These are phyloP conservation scores for Steatocranus sp. DNA, from an alignment of 2,797 vertebrate species.

Conservation along the genomic window DNA sequence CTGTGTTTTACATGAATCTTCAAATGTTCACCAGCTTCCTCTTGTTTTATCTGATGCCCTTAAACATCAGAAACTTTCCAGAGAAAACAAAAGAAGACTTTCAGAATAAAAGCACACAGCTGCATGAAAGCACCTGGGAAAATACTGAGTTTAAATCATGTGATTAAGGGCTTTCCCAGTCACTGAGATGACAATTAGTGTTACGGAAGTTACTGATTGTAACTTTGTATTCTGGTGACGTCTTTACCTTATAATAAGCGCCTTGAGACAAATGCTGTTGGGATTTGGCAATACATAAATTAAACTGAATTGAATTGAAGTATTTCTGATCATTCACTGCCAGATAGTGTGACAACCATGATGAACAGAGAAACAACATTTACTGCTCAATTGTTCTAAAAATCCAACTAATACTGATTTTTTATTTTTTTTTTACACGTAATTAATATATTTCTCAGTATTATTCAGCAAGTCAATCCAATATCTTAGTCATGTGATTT, in stretches of 20 bases:
- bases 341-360: not conserved
- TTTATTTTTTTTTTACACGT: fast-evolving
- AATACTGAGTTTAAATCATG: not conserved
- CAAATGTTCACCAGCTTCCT: not conserved
- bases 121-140: not conserved
- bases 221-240: fast-evolving
- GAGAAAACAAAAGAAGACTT: not conserved
- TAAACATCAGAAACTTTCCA: not conserved
- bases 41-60: not conserved
- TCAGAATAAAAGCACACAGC: not conserved
- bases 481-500: not conserved
- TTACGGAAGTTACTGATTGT: not conserved
- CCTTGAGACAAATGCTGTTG: not conserved
- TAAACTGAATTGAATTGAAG: not conserved
- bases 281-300: not conserved
- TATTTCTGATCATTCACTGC: not conserved
- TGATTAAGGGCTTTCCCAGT: not conserved
- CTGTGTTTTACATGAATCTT: not conserved
- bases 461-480: not conserved
- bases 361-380: fast-evolving
- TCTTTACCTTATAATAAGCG: not conserved
- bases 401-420: fast-evolving
- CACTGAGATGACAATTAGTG: fast-evolving
- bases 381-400: not conserved
- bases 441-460: not conserved